Conservation (phyloP, 2,888 invertebrate genomes). For the Eupsilia transversa region DNA sequence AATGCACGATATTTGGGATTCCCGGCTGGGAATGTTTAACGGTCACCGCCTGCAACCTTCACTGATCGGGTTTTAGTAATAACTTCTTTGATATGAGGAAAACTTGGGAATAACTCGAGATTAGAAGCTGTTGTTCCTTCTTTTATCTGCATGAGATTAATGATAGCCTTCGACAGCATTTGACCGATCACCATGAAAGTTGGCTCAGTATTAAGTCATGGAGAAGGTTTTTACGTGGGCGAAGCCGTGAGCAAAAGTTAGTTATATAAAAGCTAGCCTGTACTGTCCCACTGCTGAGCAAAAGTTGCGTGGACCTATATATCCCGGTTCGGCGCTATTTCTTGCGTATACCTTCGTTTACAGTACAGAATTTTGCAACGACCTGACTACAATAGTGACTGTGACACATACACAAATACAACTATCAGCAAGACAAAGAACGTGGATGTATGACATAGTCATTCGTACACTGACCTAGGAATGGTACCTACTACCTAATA, state of each 20-base stretch:
- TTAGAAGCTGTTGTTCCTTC: neutral
- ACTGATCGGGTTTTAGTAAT: slow-evolving; percentile 35
- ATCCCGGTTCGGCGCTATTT: neutral
- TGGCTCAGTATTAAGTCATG: neutral
- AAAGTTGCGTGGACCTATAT: no score
- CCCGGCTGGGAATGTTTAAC: slow-evolving; percentile 70
- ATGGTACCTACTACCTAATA: slow-evolving; percentile 36
- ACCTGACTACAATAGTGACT: slow-evolving; percentile 25
- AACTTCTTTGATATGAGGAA: slow-evolving; percentile 27
- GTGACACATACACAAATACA: slow-evolving; percentile 38
- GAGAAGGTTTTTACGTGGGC: neutral
- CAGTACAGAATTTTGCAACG: slow-evolving; percentile 11
- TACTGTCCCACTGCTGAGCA: neutral
- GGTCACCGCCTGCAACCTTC: slow-evolving; percentile 44
- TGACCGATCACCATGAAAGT: neutral
- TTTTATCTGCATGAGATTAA: neutral
- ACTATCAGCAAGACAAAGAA: slow-evolving; percentile 51
- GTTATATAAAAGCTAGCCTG: neutral
- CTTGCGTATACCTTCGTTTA: neutral
- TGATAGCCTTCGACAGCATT: neutral
- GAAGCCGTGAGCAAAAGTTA: neutral
- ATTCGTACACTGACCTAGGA: slow-evolving; percentile 56
- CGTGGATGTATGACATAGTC: slow-evolving; percentile 40
- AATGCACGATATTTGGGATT: slow-evolving; percentile 79
- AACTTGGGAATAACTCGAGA: slow-evolving; percentile 5